Evolutionary conservation across 1,140 invertebrate species (phyloP).

Genomic region (Galendromus occidentalis): DNA sequence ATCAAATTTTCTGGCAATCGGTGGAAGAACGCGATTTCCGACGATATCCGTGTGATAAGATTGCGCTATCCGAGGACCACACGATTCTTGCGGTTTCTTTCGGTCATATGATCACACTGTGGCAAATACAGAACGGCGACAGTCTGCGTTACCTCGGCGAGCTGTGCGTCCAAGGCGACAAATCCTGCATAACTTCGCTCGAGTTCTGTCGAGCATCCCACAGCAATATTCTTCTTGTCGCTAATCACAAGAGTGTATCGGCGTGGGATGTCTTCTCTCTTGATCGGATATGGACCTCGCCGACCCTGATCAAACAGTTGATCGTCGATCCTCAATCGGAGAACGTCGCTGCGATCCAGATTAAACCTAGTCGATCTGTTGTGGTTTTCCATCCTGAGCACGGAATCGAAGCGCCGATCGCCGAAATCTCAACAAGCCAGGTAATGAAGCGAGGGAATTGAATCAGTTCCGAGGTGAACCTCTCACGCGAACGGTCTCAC

Average conservation of each 20-base stretch:
- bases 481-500: too few relatives aligned
- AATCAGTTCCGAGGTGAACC: too few relatives aligned
- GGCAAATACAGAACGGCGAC: not conserved
- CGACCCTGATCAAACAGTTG: not conserved
- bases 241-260: not conserved
- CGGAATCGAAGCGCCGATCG: not conserved
- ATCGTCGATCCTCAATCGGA: not conserved
- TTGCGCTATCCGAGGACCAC: not conserved
- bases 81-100: not conserved
- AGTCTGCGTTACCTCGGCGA: not conserved
- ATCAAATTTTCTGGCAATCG: slow-evolving; percentile 3
- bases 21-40: not conserved
- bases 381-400: not conserved
- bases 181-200: not conserved
- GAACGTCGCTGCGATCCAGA: not conserved
- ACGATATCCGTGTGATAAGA: not conserved
- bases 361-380: not conserved
- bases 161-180: not conserved
- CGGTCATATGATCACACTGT: not conserved
- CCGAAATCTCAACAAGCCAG: not conserved
- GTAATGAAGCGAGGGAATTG: too few relatives aligned
- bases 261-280: not conserved
- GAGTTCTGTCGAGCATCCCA: not conserved
- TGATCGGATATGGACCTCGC: not conserved
- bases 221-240: not conserved